phyloP scores from a whole-genome alignment of 2,888 invertebrate genomes.

The Liodrosophila aerea region DNA sequence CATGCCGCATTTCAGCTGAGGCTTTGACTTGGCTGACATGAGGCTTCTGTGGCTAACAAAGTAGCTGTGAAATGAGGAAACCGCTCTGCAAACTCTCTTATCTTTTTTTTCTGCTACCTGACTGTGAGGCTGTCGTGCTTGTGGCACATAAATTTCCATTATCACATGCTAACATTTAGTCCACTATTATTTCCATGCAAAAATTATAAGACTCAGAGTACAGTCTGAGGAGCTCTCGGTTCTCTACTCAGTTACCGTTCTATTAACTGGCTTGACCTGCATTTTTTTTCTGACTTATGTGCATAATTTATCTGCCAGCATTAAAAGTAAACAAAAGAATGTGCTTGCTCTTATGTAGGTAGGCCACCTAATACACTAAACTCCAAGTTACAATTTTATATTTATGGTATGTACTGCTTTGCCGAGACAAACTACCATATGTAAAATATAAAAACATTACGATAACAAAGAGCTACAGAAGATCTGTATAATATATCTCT shows the following conservation, averaged over 20 bases:
- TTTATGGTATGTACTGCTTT: too few relatives aligned
- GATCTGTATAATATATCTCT: too few relatives aligned
- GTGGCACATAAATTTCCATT: slow-evolving; percentile 71
- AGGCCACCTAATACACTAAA: slow-evolving; percentile 3
- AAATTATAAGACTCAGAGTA: slow-evolving; percentile 68
- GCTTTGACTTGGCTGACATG: slow-evolving; percentile 26
- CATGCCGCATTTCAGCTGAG: slow-evolving; percentile 25
- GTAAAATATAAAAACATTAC: too few relatives aligned
- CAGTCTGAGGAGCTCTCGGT: neutral
- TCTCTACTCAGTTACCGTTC: neutral
- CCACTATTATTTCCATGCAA: slow-evolving; percentile 69
- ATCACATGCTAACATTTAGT: slow-evolving; percentile 72
- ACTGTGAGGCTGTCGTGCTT: slow-evolving; percentile 43
- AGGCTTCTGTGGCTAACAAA: slow-evolving; percentile 19
- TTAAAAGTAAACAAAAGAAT: slow-evolving; percentile 17
- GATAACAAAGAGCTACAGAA: too few relatives aligned
- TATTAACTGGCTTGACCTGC: slow-evolving; percentile 33
- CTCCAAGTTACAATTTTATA: too few relatives aligned
- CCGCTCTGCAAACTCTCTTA: slow-evolving; percentile 43
- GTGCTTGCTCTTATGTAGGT: neutral
- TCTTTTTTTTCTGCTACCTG: neutral
- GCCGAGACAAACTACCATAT: too few relatives aligned
- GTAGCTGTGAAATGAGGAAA: slow-evolving; percentile 13
- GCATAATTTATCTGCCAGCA: slow-evolving; percentile 69
- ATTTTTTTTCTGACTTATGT: slow-evolving; percentile 48